These are phyloP conservation scores for Rhaphigaster nebulosa DNA, from an alignment of 2,888 invertebrate genomes.

Conservation along the genomic window DNA sequence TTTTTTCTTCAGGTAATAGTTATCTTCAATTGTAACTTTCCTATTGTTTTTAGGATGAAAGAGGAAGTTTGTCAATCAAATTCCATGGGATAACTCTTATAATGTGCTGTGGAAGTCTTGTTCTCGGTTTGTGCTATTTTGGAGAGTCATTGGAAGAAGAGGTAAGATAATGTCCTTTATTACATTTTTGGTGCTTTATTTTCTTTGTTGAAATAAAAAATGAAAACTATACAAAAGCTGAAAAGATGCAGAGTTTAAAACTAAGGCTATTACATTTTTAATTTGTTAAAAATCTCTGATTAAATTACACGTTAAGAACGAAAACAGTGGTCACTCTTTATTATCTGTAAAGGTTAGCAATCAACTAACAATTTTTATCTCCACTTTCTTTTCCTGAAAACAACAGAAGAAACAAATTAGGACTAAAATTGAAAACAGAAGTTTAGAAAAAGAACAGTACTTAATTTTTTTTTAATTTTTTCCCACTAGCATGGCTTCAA, in stretches of 20 bases:
- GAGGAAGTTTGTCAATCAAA: slow-evolving; percentile 13
- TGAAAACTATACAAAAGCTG: too few relatives aligned
- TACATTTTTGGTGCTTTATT: neutral
- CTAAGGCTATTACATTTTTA: too few relatives aligned
- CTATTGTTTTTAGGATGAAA: neutral
- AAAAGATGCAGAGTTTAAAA: too few relatives aligned
- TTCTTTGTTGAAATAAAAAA: neutral
- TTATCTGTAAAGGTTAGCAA: neutral
- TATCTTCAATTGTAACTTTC: neutral
- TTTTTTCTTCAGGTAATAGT: neutral
- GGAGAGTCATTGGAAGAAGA: slow-evolving; percentile 3
- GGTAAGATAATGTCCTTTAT: neutral
- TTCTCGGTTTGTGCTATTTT: neutral
- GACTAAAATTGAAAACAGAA: too few relatives aligned
- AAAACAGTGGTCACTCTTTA: neutral
- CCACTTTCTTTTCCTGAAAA: too few relatives aligned
- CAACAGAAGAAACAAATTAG: too few relatives aligned
- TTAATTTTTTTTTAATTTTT: too few relatives aligned
- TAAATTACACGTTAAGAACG: neutral
- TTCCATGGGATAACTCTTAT: slow-evolving; percentile 11
- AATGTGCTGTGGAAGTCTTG: neutral
- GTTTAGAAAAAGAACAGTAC: too few relatives aligned
- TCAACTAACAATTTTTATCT: neutral
- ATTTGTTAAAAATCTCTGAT: too few relatives aligned
- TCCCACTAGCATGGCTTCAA: too few relatives aligned